phyloP scores from a whole-genome alignment of 2,113 vertebrate species.

The Pseudois nayaur region DNA sequence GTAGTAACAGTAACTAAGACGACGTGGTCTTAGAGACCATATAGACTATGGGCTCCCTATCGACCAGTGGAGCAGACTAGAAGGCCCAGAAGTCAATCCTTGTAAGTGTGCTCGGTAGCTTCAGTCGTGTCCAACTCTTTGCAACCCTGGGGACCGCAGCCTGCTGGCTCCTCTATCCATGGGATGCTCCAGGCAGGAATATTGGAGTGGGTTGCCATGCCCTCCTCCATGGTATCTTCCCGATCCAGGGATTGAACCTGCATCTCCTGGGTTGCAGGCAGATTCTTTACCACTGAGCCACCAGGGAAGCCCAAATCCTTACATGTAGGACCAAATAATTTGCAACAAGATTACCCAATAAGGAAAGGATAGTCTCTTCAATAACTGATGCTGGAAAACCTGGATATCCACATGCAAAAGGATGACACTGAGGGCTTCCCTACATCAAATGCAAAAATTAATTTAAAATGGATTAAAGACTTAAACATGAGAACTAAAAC shows the following conservation, averaged over 20 bases:
- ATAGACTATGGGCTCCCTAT: not conserved
- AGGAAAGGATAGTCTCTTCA: not conserved
- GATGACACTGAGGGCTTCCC: not conserved
- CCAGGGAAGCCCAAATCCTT: not conserved
- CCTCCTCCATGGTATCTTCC: not conserved
- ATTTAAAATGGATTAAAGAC: not conserved
- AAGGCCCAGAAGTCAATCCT: not conserved
- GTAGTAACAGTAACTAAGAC: not conserved
- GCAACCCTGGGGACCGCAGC: too few species aligned
- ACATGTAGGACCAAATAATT: not conserved
- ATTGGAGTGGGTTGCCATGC: not conserved
- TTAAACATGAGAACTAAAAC: not conserved
- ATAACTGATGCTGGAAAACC: not conserved
- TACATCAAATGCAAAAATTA: not conserved
- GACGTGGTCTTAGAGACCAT: not conserved
- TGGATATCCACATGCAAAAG: not conserved
- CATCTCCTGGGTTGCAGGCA: not conserved
- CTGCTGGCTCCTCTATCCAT: not conserved
- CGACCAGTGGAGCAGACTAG: not conserved
- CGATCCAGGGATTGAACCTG: not conserved
- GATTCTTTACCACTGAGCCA: not conserved
- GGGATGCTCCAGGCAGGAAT: not conserved
- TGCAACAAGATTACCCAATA: not conserved
- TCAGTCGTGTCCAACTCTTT: not conserved
- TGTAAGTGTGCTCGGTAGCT: not conserved